Percentiles rank a stretch among this genome's conserved stretches.
Conservation (phyloP, 2,113 vertebrate species). For the Cottus gobio region DNA sequence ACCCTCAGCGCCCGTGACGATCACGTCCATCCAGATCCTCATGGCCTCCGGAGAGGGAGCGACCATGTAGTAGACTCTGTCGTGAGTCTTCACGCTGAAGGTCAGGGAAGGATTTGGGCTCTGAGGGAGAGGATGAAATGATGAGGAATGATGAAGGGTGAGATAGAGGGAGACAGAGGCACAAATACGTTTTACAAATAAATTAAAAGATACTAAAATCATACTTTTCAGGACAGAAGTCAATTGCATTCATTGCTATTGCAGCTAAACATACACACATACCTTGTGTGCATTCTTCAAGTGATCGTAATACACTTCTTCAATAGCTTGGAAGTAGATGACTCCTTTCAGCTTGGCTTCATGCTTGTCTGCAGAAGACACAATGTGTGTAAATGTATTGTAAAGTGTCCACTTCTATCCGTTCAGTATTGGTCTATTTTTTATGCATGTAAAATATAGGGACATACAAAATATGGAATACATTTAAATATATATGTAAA, state of each 20-base stretch:
- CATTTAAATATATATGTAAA: neutral
- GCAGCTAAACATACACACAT: neutral
- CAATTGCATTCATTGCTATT: neutral
- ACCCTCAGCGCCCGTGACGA: constrained; percentile 95
- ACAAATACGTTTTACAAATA: neutral
- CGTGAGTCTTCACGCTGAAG: constrained; percentile 97
- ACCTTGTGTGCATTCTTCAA: constrained; percentile 99
- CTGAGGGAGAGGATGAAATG: constrained; percentile 69
- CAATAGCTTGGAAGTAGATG: constrained; percentile 99
- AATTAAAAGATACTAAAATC: neutral
- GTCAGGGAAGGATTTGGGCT: constrained; percentile 95
- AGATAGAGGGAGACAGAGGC: neutral
- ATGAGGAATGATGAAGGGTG: neutral
- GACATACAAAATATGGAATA: neutral
- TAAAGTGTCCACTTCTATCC: neutral
- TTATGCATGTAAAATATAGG: neutral
- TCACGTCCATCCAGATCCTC: constrained; percentile 99
- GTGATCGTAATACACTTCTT: constrained; percentile 98
- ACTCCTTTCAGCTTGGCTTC: constrained; percentile 98
- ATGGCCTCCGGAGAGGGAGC: constrained; percentile 95
- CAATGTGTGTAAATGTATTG: neutral
- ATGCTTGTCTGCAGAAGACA: constrained; percentile 90
- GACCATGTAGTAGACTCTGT: constrained; percentile 97
- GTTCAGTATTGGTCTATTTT: neutral
- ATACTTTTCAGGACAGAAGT: neutral